These are phyloP conservation scores for Halcyon leucocephala DNA, from an alignment of 2,797 vertebrate species.

Conservation along the genomic window DNA sequence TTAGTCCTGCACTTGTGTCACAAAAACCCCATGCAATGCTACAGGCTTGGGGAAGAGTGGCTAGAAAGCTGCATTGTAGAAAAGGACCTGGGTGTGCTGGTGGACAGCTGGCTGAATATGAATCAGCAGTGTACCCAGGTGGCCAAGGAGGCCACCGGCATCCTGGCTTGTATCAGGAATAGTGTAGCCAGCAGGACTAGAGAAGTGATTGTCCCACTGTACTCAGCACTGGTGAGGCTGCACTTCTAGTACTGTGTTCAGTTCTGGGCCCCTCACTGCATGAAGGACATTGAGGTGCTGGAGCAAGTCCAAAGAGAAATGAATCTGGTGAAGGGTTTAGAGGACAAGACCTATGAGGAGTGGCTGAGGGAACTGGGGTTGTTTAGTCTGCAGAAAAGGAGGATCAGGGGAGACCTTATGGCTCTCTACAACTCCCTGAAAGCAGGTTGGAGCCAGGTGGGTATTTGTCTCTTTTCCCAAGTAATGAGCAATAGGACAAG, in stretches of 20 bases:
- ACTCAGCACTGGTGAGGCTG: rapidly evolving
- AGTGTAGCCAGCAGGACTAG: not conserved
- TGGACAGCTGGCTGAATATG: rapidly evolving
- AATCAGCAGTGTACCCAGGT: not conserved
- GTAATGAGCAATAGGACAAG: not conserved
- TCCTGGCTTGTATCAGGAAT: not conserved
- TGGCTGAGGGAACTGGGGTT: not conserved
- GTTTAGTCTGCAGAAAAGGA: not conserved
- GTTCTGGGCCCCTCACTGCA: not conserved
- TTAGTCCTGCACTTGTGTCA: not conserved
- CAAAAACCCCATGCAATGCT: not conserved
- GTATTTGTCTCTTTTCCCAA: not conserved
- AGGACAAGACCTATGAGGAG: no score
- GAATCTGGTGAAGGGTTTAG: not conserved
- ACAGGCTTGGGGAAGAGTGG: no score
- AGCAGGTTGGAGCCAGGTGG: not conserved
- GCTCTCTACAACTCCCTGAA: not conserved
- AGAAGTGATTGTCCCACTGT: rapidly evolving
- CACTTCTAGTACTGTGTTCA: not conserved
- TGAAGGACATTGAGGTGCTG: not conserved
- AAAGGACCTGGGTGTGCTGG: not conserved
- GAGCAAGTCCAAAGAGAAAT: not conserved
- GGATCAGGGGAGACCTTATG: not conserved
- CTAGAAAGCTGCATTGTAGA: not conserved
- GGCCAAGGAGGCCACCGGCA: not conserved